Conservation (phyloP, 2,888 invertebrate species). For the Thalpophila matura region DNA sequence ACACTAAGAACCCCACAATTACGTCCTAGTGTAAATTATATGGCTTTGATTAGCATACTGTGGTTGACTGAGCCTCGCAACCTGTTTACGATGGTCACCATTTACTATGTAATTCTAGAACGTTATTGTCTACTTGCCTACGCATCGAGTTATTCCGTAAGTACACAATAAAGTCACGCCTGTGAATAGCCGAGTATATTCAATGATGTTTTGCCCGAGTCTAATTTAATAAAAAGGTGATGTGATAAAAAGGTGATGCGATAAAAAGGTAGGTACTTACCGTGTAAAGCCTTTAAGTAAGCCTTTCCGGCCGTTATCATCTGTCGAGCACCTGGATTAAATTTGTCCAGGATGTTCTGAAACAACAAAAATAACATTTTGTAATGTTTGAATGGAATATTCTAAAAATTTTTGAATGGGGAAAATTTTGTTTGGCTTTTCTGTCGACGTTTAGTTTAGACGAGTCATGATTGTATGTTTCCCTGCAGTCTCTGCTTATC, state of each 20-base stretch:
- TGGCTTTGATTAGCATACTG: slow-evolving; percentile 38
- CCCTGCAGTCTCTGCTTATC: not conserved
- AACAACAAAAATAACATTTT: slow-evolving; percentile 85
- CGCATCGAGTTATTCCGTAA: slow-evolving; percentile 27
- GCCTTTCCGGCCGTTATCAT: slow-evolving; percentile 98
- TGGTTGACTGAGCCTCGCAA: slow-evolving; percentile 18
- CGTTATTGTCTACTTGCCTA: not conserved
- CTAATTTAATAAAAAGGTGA: slow-evolving; percentile 43
- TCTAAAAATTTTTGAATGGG: slow-evolving; percentile 20
- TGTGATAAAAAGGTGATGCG: slow-evolving; percentile 50
- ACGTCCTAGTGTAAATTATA: slow-evolving; percentile 42
- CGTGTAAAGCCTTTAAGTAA: slow-evolving; percentile 98
- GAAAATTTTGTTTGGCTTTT: slow-evolving; percentile 26
- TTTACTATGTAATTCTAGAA: slow-evolving; percentile 32
- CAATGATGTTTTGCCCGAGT: slow-evolving; percentile 43
- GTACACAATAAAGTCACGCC: slow-evolving; percentile 18
- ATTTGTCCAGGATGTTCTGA: slow-evolving; percentile 98
- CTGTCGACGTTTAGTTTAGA: not conserved
- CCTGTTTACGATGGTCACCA: slow-evolving; percentile 34
- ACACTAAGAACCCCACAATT: slow-evolving; percentile 40
- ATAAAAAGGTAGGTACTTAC: slow-evolving; percentile 92
- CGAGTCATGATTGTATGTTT: not conserved
- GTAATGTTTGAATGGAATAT: slow-evolving; percentile 16
- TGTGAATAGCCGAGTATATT: slow-evolving; percentile 32
- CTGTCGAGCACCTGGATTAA: slow-evolving; percentile 98